These are phyloP conservation scores for Gnathonemus echidnorhynchus DNA, from an alignment of 2,113 vertebrate species.

Conservation along the genomic window DNA sequence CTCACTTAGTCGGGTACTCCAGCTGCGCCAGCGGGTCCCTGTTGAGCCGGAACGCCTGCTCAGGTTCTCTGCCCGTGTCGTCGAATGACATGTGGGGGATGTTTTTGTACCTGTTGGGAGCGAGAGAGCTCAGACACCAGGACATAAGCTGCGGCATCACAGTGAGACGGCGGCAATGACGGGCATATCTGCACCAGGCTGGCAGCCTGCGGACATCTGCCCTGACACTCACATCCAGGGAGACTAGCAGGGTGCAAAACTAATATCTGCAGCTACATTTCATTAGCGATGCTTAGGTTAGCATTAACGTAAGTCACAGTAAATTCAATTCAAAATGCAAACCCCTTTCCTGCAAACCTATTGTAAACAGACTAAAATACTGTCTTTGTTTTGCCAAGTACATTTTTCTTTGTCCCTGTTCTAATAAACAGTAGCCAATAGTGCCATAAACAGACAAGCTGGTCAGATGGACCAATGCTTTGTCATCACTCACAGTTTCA, in stretches of 20 bases:
- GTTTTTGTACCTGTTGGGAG: slow-evolving; percentile 77
- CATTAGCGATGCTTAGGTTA: neutral
- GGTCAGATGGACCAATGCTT: rapidly evolving
- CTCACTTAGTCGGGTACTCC: slow-evolving; percentile 93
- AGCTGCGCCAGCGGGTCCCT: slow-evolving; percentile 74
- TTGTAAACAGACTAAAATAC: neutral
- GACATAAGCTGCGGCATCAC: neutral
- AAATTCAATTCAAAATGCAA: neutral
- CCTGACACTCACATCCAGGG: neutral
- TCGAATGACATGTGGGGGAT: slow-evolving; percentile 97
- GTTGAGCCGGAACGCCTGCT: slow-evolving; percentile 87
- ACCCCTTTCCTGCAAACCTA: neutral
- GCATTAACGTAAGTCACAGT: neutral
- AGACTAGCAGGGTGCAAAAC: neutral
- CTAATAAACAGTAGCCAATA: neutral
- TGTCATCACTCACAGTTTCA: slow-evolving; percentile 78
- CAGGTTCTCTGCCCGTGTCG: slow-evolving; percentile 78
- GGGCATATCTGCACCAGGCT: too few species aligned
- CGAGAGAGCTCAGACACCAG: neutral
- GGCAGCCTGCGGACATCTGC: neutral
- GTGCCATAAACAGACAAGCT: neutral
- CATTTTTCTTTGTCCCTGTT: neutral
- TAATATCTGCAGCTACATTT: neutral
- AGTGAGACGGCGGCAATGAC: too few species aligned
- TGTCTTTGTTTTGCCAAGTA: neutral